These are phyloP conservation scores for Terebella lapidaria DNA, from an alignment of 2,888 invertebrate species.

Conservation along the genomic window DNA sequence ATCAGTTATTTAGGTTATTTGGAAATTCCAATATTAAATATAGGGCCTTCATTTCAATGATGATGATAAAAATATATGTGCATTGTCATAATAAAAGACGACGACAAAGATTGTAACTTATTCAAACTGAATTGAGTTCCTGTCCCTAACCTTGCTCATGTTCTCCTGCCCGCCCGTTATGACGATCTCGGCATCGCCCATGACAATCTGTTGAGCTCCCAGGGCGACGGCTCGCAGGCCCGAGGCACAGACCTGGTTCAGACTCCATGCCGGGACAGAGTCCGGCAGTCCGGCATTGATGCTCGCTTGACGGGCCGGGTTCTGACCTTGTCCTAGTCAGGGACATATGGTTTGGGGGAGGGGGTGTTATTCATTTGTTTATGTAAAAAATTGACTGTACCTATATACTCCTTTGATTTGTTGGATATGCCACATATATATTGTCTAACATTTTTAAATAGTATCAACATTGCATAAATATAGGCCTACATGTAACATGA, in stretches of 20 bases:
- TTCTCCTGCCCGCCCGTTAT: slow-evolving; percentile 79
- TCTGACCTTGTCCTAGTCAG: slow-evolving; percentile 59
- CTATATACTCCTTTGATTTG: too few relatives aligned
- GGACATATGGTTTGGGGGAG: slow-evolving; percentile 37
- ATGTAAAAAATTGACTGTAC: neutral
- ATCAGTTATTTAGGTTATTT: too few relatives aligned
- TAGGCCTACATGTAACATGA: too few relatives aligned
- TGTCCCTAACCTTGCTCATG: slow-evolving; percentile 65
- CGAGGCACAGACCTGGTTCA: slow-evolving; percentile 80
- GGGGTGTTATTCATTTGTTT: neutral
- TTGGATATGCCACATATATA: too few relatives aligned
- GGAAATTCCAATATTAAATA: too few relatives aligned
- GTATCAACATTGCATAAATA: too few relatives aligned
- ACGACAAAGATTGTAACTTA: too few relatives aligned
- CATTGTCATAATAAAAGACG: too few relatives aligned
- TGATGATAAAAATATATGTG: too few relatives aligned
- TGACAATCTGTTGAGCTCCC: slow-evolving; percentile 66
- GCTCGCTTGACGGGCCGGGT: slow-evolving; percentile 67
- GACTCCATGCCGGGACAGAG: slow-evolving; percentile 64
- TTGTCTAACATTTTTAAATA: too few relatives aligned
- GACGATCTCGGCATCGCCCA: slow-evolving; percentile 65
- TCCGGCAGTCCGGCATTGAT: slow-evolving; percentile 68
- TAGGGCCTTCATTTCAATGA: too few relatives aligned
- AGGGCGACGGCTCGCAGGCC: slow-evolving; percentile 65
- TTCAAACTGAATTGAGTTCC: too few relatives aligned